A percentile compares a stretch with the other conserved stretches of the same genome.
phyloP scores from a whole-genome alignment of 2,113 vertebrate species.

The Phylloscopus whistleri region DNA sequence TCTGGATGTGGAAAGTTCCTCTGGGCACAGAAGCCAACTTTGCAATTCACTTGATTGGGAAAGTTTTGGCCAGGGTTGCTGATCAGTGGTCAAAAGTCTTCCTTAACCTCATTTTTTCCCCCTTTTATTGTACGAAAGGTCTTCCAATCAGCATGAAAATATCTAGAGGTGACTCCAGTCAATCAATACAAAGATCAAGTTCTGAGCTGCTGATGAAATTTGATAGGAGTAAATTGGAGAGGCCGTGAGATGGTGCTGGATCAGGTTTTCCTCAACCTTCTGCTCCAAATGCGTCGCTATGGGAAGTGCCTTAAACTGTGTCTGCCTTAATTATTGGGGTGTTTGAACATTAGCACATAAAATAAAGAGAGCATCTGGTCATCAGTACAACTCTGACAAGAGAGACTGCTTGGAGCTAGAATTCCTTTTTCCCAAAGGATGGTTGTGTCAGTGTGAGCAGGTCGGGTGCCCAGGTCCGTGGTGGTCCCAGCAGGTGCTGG shows the following conservation, averaged over 20 bases:
- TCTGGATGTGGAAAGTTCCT: conserved; percentile 10
- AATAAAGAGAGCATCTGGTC: neutral
- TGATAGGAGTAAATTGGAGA: conserved; percentile 62
- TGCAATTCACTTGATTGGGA: neutral
- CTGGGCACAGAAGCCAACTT: neutral
- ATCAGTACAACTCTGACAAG: neutral
- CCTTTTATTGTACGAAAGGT: conserved; percentile 10
- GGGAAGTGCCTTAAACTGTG: conserved; percentile 38
- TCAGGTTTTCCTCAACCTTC: conserved; percentile 64
- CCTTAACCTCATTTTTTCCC: conserved; percentile 19
- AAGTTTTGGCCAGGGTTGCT: conserved; percentile 54
- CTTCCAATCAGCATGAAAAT: conserved; percentile 63
- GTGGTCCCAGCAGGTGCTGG: neutral
- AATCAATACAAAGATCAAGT: conserved; percentile 69
- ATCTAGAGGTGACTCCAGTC: conserved; percentile 71
- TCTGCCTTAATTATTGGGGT: neutral
- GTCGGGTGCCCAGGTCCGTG: neutral
- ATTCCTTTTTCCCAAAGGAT: neutral
- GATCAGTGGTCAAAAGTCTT: conserved; percentile 64
- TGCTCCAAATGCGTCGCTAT: neutral
- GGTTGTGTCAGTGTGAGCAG: accelerated
- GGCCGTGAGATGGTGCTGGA: conserved; percentile 46
- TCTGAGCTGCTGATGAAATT: conserved; percentile 72
- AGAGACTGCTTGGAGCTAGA: neutral
- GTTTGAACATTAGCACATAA: neutral